These are phyloP conservation scores for Thalassoma bifasciatum DNA, from an alignment of 2,113 vertebrate species.

Conservation along the genomic window DNA sequence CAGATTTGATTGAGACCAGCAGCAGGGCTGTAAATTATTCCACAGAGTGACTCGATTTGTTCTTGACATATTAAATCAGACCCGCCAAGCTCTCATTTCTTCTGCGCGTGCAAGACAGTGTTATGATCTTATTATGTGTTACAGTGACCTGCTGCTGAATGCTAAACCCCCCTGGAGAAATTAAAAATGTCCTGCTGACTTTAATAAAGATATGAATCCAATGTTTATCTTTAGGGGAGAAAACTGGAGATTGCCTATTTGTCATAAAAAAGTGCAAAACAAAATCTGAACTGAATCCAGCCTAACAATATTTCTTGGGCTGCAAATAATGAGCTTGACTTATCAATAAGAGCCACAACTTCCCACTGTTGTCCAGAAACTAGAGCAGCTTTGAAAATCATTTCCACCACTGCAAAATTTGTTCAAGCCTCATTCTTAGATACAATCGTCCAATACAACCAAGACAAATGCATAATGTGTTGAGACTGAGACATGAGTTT, in stretches of 20 bases:
- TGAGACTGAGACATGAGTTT: background rate
- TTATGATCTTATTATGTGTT: slow-evolving; percentile 74
- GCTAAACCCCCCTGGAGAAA: slow-evolving; percentile 52
- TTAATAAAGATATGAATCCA: slow-evolving; percentile 12
- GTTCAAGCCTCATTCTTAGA: background rate
- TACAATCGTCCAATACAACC: background rate
- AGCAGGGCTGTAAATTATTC: slow-evolving; percentile 68
- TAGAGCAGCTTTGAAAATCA: background rate
- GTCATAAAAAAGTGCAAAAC: background rate
- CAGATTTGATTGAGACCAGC: slow-evolving; percentile 66
- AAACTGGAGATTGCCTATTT: background rate
- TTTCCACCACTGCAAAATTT: background rate
- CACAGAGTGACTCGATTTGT: slow-evolving; percentile 71
- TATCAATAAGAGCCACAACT: background rate
- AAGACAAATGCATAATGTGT: too few species aligned
- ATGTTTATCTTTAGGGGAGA: slow-evolving; percentile 7
- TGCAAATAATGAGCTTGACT: background rate
- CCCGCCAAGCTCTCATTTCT: slow-evolving; percentile 53
- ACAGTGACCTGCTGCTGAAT: slow-evolving; percentile 57
- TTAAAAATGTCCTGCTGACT: slow-evolving; percentile 31
- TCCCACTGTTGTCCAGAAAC: background rate
- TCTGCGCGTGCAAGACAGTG: slow-evolving; percentile 28
- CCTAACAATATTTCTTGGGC: background rate
- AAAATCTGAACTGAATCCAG: background rate
- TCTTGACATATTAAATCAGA: slow-evolving; percentile 75